Base-by-base conservation (phyloP, 2,113 vertebrate genomes). In the Nannobrachium achirus region DNA sequence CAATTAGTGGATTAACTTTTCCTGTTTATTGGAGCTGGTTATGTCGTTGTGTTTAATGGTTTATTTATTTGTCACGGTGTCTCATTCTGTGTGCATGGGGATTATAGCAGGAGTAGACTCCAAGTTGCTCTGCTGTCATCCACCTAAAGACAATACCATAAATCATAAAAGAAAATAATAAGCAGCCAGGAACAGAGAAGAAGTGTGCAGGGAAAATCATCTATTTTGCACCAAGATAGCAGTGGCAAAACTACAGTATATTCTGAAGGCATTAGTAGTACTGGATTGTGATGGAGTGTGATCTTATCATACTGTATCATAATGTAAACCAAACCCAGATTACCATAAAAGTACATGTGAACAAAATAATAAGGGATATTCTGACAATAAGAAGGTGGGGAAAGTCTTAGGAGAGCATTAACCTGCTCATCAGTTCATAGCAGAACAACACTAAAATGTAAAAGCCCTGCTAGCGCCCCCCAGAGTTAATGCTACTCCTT, bases 41-140 rank as follows among this genome's bases (percentile, higher is more conserved):
- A 19, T 48, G 3, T 49, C 0, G 2, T 56, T 16, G 48, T 14
- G 13, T 63, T 78, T 68, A 64, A 67, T 67, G 59, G 56, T 68
- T 77, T 33, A 1, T 33, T 33, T 33, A 33, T 33, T 64, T 67
- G 25, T 75, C 67, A 86, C 62, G 55, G 44, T 56, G 66, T 55
- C 40, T 75, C 46, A 49, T 52, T 75, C 60, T 61, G 60, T 71
- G 71, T 69, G 46, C 51, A 16, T 60, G 63, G 77, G 44, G 48
- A 72, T 33, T 33, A 33, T 14, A 59, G 69, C 60, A 58, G 61
- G 66, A 40, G 69, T 45, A 19, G 19, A 14, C 58, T 60, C 75
- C 76, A 80, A 84, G 84, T 87, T 72, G 79, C 79, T 80, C 72
- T 55, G 16, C 50, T 58, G 73, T 76, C 81, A 63, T 42, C 50